A percentile compares a stretch with the other conserved stretches of the same genome.
Conservation (phyloP, 2,888 invertebrate species). For the Stenichneumon culpator region DNA sequence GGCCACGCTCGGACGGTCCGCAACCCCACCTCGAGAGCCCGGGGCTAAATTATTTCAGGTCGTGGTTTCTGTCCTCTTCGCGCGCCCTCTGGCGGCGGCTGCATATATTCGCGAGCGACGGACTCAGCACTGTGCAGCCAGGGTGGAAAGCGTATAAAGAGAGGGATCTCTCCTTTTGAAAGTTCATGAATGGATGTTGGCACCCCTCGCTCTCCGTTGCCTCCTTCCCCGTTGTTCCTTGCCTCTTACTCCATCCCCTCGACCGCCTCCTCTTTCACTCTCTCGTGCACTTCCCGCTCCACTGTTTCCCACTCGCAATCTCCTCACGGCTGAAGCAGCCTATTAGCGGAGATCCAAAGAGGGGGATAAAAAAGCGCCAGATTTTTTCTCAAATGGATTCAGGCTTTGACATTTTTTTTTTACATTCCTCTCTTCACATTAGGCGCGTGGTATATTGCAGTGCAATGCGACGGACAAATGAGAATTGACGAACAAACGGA, state of each 20-base stretch:
- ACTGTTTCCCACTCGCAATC: slow-evolving; percentile 28
- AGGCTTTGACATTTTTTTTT: neutral
- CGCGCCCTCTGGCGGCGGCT: slow-evolving; percentile 11
- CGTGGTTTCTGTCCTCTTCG: slow-evolving; percentile 18
- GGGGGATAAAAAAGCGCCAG: neutral
- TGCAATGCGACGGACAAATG: neutral
- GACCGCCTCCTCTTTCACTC: slow-evolving; percentile 12
- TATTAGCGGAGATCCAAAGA: neutral
- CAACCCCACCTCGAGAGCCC: slow-evolving; percentile 56
- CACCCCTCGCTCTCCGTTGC: slow-evolving; percentile 45
- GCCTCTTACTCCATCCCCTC: slow-evolving; percentile 26
- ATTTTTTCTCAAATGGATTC: slow-evolving; percentile 16
- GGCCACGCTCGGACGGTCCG: slow-evolving; percentile 43
- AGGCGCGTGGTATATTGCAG: neutral
- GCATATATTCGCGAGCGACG: slow-evolving; percentile 19
- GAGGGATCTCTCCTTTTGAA: slow-evolving; percentile 73
- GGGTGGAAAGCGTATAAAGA: slow-evolving; percentile 60
- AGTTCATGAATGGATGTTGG: slow-evolving; percentile 78
- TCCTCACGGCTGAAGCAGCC: slow-evolving; percentile 23
- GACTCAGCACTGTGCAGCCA: slow-evolving; percentile 18
- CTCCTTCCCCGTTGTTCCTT: slow-evolving; percentile 27
- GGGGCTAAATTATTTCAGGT: slow-evolving; percentile 70
- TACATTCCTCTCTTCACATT: slow-evolving; percentile 4
- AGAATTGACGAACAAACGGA: neutral
- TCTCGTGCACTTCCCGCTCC: slow-evolving; percentile 41